Evolutionary conservation across 2,113 vertebrate species (phyloP).

Genomic region (Channa maculata): DNA sequence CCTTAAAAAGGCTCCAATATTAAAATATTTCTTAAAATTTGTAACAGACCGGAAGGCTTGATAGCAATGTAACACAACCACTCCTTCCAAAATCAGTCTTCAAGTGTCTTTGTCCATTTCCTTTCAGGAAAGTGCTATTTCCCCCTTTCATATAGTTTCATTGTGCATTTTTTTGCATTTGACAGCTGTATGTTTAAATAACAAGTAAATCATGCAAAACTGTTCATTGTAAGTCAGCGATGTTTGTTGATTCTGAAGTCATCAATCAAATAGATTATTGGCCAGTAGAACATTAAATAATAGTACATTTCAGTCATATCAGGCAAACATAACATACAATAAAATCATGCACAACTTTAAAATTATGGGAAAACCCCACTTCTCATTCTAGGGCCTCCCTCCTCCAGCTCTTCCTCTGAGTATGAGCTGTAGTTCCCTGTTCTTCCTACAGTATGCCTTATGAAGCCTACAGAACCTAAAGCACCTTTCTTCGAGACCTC

Average conservation of each 20-base stretch:
- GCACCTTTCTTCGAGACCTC: slow-evolving; percentile 44
- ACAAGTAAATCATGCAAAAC: slow-evolving; percentile 14
- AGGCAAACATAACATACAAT: slow-evolving; percentile 32
- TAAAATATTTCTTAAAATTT: slow-evolving; percentile 24
- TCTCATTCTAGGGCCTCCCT: slow-evolving; percentile 73
- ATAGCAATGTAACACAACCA: slow-evolving; percentile 42
- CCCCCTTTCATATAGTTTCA: background rate
- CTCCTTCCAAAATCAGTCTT: slow-evolving; percentile 8
- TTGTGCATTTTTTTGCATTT: slow-evolving; percentile 19
- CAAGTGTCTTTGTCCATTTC: background rate
- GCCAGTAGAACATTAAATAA: background rate
- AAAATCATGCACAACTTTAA: background rate
- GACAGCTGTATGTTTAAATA: background rate
- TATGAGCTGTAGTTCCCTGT: slow-evolving; percentile 79
- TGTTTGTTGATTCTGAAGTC: slow-evolving; percentile 7
- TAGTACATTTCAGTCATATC: background rate
- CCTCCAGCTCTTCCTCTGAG: slow-evolving; percentile 79
- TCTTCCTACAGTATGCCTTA: slow-evolving; percentile 54
- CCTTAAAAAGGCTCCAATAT: background rate
- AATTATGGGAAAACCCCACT: slow-evolving; percentile 77
- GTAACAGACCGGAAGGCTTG: slow-evolving; percentile 37
- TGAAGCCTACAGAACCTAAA: slow-evolving; percentile 66
- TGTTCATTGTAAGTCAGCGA: background rate
- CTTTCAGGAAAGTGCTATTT: slow-evolving; percentile 31
- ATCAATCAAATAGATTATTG: slow-evolving; percentile 11